Conservation (phyloP, 2,113 vertebrate species). For the Brachyistius frenatus region DNA sequence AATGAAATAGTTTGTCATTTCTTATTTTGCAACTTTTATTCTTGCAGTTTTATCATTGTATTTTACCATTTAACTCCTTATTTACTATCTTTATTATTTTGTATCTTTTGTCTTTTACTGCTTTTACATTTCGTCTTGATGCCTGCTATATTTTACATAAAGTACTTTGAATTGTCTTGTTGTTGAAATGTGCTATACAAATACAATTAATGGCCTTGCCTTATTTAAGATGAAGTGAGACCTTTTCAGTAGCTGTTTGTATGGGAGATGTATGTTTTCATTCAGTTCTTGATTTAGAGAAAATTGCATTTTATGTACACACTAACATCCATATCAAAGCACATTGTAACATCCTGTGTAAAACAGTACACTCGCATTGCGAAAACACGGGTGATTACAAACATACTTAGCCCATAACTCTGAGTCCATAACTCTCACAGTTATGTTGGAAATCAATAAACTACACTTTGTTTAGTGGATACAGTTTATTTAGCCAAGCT, state of each 20-base stretch:
- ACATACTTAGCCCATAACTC: slow-evolving; percentile 38
- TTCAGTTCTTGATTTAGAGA: slow-evolving; percentile 3
- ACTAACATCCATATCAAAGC: slow-evolving; percentile 19
- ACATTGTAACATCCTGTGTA: slow-evolving; percentile 22
- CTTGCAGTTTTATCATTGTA: too few relatives aligned
- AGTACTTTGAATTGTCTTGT: too few relatives aligned
- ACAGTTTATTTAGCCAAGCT: slow-evolving; percentile 66
- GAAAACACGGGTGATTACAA: slow-evolving; percentile 10
- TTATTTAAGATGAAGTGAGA: neutral
- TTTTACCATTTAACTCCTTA: too few relatives aligned
- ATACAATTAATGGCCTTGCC: too few relatives aligned
- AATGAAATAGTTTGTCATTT: too few relatives aligned
- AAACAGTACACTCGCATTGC: neutral
- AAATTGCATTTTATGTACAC: neutral
- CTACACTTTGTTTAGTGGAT: slow-evolving; percentile 51
- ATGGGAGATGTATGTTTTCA: neutral
- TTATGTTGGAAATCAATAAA: slow-evolving; percentile 45
- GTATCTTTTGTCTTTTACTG: too few relatives aligned
- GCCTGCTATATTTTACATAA: too few relatives aligned
- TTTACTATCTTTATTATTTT: too few relatives aligned
- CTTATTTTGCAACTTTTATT: too few relatives aligned
- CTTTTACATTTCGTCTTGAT: too few relatives aligned
- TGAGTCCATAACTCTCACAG: slow-evolving; percentile 6
- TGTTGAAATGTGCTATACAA: too few relatives aligned
- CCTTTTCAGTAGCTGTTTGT: neutral